Conservation (phyloP, 1,140 invertebrate species). For the Metopolophium dirhodum region DNA sequence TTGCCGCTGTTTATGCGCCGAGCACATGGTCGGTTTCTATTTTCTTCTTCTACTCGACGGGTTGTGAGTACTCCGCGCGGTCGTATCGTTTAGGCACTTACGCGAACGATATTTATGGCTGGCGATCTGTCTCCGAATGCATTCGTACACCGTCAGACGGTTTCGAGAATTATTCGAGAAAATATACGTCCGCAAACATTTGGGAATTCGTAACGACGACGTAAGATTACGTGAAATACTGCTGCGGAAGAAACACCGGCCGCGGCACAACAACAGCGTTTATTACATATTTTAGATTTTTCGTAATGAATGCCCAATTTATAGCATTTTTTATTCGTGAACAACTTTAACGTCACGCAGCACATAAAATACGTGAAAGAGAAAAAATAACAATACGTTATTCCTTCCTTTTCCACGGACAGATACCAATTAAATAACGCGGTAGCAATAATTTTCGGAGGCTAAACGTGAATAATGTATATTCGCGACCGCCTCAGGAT, state of each 20-base stretch:
- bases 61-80: no score
- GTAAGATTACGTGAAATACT: not conserved
- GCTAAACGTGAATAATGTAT: not conserved
- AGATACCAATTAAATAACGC: not conserved
- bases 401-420: not conserved
- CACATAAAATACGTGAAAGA: not conserved
- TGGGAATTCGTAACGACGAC: not conserved
- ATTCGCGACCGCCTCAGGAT: not conserved
- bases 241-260: not conserved
- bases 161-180: not conserved
- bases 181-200: not conserved
- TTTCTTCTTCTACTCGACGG: not conserved
- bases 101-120: not conserved
- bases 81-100: not conserved
- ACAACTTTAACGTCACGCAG: not conserved
- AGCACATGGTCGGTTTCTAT: not conserved
- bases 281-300: slow-evolving; percentile 10
- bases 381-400: not conserved
- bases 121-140: not conserved
- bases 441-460: not conserved
- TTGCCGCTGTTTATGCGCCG: not conserved
- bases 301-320: not conserved
- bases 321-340: not conserved
- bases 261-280: no score
- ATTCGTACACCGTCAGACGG: not conserved